A percentile compares a stretch with the other conserved stretches of the same genome.
Evolutionary conservation across 2,797 vertebrate species (phyloP).

Genomic region (Zenarchopterus dispar): DNA sequence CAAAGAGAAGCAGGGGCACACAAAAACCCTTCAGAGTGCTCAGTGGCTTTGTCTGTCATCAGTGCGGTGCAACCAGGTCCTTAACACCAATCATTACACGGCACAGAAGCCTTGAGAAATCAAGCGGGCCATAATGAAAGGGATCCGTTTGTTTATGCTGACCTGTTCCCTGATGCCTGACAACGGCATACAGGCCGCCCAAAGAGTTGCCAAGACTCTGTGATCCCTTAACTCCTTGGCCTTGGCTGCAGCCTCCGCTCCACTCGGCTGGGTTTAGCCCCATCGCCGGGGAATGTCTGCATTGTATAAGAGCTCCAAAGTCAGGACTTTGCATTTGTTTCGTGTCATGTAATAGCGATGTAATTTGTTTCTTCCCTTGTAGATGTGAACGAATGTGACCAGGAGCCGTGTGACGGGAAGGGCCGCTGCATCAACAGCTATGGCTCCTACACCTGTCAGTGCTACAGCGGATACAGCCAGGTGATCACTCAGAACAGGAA

Average conservation of each 20-base stretch:
- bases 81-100: slow-evolving; percentile 39
- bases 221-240: slow-evolving; percentile 63
- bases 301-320: slow-evolving; percentile 20
- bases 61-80: slow-evolving; percentile 33
- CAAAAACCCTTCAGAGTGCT: slow-evolving; percentile 32
- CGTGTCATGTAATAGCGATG: not conserved
- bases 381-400: slow-evolving; percentile 92
- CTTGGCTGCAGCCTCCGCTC: slow-evolving; percentile 43
- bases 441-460: slow-evolving; percentile 91
- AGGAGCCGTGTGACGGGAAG: slow-evolving; percentile 86
- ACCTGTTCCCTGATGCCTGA: slow-evolving; percentile 66
- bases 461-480: slow-evolving; percentile 87
- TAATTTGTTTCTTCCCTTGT: slow-evolving; percentile 17
- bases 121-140: slow-evolving; percentile 55
- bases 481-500: slow-evolving; percentile 82
- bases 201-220: slow-evolving; percentile 65
- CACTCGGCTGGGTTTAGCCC: slow-evolving; percentile 38
- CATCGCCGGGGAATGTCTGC: slow-evolving; percentile 34
- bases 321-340: slow-evolving; percentile 28
- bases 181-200: slow-evolving; percentile 55
- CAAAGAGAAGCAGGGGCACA: too few relatives aligned
- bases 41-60: slow-evolving; percentile 42
- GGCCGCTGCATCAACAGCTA: slow-evolving; percentile 89
- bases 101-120: slow-evolving; percentile 53
- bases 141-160: slow-evolving; percentile 64